phyloP scores from a whole-genome alignment of 2,797 vertebrate species.

The Phoebastria nigripes region DNA sequence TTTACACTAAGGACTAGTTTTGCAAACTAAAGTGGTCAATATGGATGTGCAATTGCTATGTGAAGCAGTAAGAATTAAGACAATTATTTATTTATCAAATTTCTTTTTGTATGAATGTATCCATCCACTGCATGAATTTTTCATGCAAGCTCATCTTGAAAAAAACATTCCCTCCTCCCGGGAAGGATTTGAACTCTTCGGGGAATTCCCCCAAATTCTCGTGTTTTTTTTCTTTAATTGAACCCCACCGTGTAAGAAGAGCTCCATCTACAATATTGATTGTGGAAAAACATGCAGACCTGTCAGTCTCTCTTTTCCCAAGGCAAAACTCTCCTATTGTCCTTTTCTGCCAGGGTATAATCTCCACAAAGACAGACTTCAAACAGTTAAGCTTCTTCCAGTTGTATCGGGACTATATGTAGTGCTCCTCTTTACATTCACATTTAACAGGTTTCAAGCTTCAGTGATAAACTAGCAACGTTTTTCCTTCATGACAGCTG shows the following conservation, averaged over 20 bases:
- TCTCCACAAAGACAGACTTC: constrained; percentile 65
- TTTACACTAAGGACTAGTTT: constrained; percentile 67
- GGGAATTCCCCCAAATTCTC: constrained; percentile 73
- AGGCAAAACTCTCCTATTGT: constrained; percentile 43
- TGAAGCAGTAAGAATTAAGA: constrained; percentile 54
- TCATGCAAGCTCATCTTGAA: constrained; percentile 68
- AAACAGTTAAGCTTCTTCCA: constrained; percentile 55
- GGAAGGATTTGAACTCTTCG: constrained; percentile 69
- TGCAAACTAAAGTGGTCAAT: constrained; percentile 58
- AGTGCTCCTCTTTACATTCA: constrained; percentile 45
- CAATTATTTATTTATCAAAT: constrained; percentile 65
- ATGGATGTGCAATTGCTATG: constrained; percentile 55
- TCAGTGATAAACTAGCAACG: constrained; percentile 44
- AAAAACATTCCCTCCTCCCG: constrained; percentile 53
- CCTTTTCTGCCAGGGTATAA: constrained; percentile 39
- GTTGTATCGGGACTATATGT: constrained; percentile 31
- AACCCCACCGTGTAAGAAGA: constrained; percentile 44
- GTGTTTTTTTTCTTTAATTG: constrained; percentile 63
- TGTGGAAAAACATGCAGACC: constrained; percentile 52
- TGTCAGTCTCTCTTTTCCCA: constrained; percentile 65
- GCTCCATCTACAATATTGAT: constrained; percentile 72
- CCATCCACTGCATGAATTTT: constrained; percentile 67
- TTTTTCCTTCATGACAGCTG: constrained; percentile 62
- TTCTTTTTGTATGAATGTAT: constrained; percentile 56
- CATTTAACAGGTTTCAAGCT: constrained; percentile 64